phyloP scores from a whole-genome alignment of 2,888 invertebrate species.

The Chrysolina haemoptera region DNA sequence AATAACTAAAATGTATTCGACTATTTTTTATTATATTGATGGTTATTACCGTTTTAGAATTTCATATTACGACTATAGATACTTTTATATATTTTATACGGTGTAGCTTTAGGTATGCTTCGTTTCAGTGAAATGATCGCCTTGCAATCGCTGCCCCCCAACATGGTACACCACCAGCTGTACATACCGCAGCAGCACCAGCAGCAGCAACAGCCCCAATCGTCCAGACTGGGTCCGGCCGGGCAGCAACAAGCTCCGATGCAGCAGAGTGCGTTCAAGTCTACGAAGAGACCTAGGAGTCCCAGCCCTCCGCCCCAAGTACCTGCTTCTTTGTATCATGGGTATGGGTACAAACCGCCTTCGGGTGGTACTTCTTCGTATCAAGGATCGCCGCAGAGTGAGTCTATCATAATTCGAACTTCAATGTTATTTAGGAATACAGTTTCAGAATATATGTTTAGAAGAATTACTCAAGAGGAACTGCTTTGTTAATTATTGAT shows the following conservation, averaged over 20 bases:
- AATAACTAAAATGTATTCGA: too few relatives aligned
- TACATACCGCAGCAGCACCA: conserved; percentile 72
- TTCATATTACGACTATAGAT: too few relatives aligned
- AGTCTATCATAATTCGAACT: conserved; percentile 60
- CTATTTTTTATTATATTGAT: too few relatives aligned
- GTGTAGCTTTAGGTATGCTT: too few relatives aligned
- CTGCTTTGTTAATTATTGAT: too few relatives aligned
- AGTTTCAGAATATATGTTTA: too few relatives aligned
- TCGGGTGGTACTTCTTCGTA: conserved; percentile 74
- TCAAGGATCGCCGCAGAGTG: conserved; percentile 75
- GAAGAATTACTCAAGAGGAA: too few relatives aligned
- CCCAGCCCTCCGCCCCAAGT: conserved; percentile 75
- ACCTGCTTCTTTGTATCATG: conserved; percentile 71
- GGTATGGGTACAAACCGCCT: conserved; percentile 73
- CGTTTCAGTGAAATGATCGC: conserved; percentile 75
- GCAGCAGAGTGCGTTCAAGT: conserved; percentile 65
- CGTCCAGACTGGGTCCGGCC: conserved; percentile 61
- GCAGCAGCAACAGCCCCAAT: conserved; percentile 46
- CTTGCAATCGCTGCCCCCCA: conserved; percentile 72
- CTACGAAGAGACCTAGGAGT: conserved; percentile 76
- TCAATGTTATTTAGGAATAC: neutral
- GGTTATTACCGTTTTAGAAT: too few relatives aligned
- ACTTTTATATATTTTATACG: too few relatives aligned
- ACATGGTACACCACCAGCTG: conserved; percentile 78
- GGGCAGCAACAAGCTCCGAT: conserved; percentile 58